Base-by-base conservation (phyloP, 1,140 invertebrate genomes). In the Phthorimaea operculella region DNA sequence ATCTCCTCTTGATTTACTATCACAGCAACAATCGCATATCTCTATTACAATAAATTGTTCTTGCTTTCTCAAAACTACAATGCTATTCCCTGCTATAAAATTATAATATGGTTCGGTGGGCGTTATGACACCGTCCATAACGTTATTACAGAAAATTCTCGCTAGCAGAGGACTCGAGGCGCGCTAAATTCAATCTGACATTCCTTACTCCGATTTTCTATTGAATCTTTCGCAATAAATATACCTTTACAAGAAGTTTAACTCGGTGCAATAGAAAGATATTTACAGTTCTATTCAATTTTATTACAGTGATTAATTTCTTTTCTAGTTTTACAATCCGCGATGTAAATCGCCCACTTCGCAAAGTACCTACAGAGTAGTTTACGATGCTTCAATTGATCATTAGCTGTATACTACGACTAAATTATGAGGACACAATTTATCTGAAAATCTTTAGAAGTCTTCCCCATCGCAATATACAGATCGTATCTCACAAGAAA, bases 281-380 rank as follows among this genome's bases (percentile, higher is more conserved):
- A 57, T 62, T 62, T 59, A 63, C 55, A 28, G 58, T 59, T 58
- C 51, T 47, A 63, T 59, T 57, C 54, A 56, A 57, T 63, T 59
- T 63, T 63, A 63, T 63, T 59, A 59, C 39, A 52, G 52, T 51
- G 54, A 63, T 63, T 57, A 63, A 63, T 58, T 54, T 4, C 44
- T 16, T 4, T 3, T 2, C 16, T 15, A 47, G 11, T 47, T 47
- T 47, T 17, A 4, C 16, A 47, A 14, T 17, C n/a, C 15, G 48
- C 34, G 48, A 44, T 51, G 54, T 51, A 51, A 56, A 56, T 56
- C 34, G 54, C 48, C 49, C 49, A 45, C 54, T 51, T 56, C 18
- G 54, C 54, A 51, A n/a, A n/a, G n/a, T n/a, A 51, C 47, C 33
- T 51, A 55, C 42, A 48, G 44, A 16, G 17, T 48, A 36, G 45